These are phyloP conservation scores for Anoplolepis gracilipes DNA, from an alignment of 1,140 invertebrate species.

Conservation along the genomic window DNA sequence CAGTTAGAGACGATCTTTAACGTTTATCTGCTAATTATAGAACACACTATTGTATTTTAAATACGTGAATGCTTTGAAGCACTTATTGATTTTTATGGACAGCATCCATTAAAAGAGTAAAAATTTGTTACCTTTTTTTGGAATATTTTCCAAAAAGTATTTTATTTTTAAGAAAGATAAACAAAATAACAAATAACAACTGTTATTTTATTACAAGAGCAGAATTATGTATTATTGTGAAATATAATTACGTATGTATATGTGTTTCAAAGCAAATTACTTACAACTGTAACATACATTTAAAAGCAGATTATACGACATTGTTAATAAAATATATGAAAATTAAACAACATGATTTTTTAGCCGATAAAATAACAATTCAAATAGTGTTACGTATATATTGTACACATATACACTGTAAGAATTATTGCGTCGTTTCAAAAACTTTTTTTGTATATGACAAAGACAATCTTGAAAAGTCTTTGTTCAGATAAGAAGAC, in stretches of 20 bases:
- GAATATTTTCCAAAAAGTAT: neutral
- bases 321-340: neutral
- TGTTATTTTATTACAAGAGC: neutral
- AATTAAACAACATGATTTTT: neutral
- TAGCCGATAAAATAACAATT: no score
- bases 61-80: no score
- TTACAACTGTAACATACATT: neutral
- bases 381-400: no score
- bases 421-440: no score
- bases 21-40: no score
- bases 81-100: no score
- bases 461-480: neutral
- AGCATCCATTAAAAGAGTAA: no score
- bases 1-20: no score
- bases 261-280: no score
- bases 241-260: neutral
- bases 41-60: no score
- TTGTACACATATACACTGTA: no score
- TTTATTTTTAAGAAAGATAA: neutral
- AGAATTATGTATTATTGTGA: neutral
- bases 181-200: neutral
- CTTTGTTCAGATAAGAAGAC: neutral
- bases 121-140: neutral
- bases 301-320: neutral
- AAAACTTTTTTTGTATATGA: neutral